A percentile compares a stretch with the other conserved stretches of the same genome.
These are phyloP conservation scores for Troides oblongomaculatus DNA, from an alignment of 2,888 invertebrate genomes.

Conservation along the genomic window DNA sequence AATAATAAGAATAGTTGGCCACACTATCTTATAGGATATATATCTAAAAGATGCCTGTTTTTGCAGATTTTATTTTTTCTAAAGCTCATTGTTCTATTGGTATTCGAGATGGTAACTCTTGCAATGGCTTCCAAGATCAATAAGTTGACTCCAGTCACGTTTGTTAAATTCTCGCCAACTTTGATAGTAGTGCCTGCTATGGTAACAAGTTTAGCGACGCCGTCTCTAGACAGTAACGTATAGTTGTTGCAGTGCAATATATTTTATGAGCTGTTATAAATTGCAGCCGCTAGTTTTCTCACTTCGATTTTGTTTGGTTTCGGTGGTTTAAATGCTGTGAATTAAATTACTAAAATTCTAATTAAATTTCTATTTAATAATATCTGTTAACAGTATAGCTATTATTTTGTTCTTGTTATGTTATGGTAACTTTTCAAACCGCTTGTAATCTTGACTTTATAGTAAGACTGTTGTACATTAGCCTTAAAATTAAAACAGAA, in stretches of 20 bases:
- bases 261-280: conserved; percentile 16
- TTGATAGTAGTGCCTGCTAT: conserved; percentile 23
- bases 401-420: too few species aligned
- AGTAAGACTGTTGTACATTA: too few species aligned
- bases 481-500: too few species aligned
- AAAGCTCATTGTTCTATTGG: conserved; percentile 17
- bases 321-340: not conserved
- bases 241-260: conserved; percentile 16
- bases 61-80: not conserved
- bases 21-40: too few species aligned
- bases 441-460: too few species aligned
- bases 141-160: conserved; percentile 21
- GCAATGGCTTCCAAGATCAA: conserved; percentile 23
- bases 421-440: too few species aligned
- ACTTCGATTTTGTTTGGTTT: conserved; percentile 4
- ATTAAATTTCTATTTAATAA: too few species aligned
- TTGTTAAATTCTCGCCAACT: conserved; percentile 27
- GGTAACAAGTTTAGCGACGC: conserved; percentile 26
- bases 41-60: too few species aligned
- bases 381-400: too few species aligned
- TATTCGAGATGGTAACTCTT: conserved; percentile 9
- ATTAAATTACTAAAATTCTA: not conserved
- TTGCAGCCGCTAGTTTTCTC: conserved; percentile 10
- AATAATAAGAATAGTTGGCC: too few species aligned
- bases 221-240: conserved; percentile 16